Base-by-base conservation (phyloP, 2,113 vertebrate species). In the Abramis brama region DNA sequence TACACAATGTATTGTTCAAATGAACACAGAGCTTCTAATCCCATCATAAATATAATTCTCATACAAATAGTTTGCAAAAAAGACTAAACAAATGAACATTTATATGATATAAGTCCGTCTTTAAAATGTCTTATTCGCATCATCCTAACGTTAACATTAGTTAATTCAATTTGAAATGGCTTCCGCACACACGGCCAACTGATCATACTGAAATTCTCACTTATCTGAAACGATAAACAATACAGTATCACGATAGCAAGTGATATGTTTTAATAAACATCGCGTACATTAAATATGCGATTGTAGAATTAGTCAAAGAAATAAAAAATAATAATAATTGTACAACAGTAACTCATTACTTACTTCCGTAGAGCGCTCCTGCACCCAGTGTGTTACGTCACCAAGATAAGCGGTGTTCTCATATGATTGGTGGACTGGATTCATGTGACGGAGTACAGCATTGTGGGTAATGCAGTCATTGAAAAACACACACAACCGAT, bases 381-480 rank as follows among this genome's bases (percentile, higher is more conserved):
- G 84, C 9, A 55, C 47, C 87, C 88, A 86, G 86, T 27, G 30
- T 1, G n/a, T 1, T n/a, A 25, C 10, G 64, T 43, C 0, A 11
- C n/a, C 10, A 33, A 13, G 0, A 2, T 74, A 30, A 60, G 82
- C 19, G 87, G 82, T 93, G 91, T 88, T 90, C 60, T 75, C 6
- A 25, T 88, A 12, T 93, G 91, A 95, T 94, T 95, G 93, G 95
- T 83, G 11, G 79, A 86, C 52, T 83, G 11, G 79, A 86, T 52
- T 8, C 75, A 4, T 5, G 12, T 9, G 33, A 8, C 9, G 23
- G 15, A 45, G 25, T 43, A 2, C 13, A 10, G 82, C 66, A 79
- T 87, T 75, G 19, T 87, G 89, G 89, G 85, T 85, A 75, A 79
- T 78, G 88, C 62, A 83, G 57, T 85, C 57, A 25, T 23, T 5